Base-by-base conservation (phyloP, 2,797 vertebrate species). In the Buceros bicornis region DNA sequence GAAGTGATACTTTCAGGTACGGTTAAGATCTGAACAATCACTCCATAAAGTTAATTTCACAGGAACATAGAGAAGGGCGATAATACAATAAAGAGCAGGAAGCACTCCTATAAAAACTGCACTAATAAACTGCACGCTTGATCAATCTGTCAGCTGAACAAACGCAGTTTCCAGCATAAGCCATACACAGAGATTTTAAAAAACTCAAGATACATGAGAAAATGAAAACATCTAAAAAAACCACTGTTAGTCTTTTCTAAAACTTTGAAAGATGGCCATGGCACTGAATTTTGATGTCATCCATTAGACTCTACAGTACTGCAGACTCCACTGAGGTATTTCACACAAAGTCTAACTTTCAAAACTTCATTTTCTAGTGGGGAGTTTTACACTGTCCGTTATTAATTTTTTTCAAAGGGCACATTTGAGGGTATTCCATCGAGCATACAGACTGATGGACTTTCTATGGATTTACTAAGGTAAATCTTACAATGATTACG, bases 401-500 rank as follows among this genome's bases (percentile, higher is more conserved):
- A 57, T 11, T 5, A 60, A 8, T 19, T 37, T 76, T 72, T 70
- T 84, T 17, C 1, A 31, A 80, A 87, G 8, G n/a, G 4, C 17
- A 5, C 8, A 42, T 50, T 81, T 42, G 45, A 54, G 18, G 28
- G 70, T 69, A 20, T 81, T 74, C 22, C 51, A 26, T 29, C 42
- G 15, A 53, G 54, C 42, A 26, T 21, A 17, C 19, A 53, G 28
- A 43, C 21, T 69, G 67, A 97, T 87, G 87, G 97, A 94, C 96
- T 83, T 53, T 13, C 13, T 78, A 31, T 42, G 62, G 79, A 5
- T 72, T 76, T 88, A 28, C 56, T 45, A 96, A 97, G 91, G 95
- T 90, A 97, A 97, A 96, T 95, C 94, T 95, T 84, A 70, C 70
- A 82, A 67, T 50, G 95, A 84, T 97, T 98, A 97, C 97, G 89